These are phyloP conservation scores for Dromiciops gliroides DNA, from an alignment of 2,113 vertebrate species.

Conservation along the genomic window DNA sequence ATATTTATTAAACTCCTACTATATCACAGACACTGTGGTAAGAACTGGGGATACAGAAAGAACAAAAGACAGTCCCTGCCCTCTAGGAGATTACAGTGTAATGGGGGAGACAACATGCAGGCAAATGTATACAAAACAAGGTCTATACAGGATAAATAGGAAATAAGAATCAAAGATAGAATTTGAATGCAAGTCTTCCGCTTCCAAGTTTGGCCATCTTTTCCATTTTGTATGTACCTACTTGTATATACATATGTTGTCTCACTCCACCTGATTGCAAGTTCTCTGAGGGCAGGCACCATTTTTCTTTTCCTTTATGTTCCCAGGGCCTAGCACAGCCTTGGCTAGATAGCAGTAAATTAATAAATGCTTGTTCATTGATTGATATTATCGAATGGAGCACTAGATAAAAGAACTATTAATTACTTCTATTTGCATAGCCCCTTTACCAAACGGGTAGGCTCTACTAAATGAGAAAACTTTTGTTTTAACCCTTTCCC, in stretches of 20 bases:
- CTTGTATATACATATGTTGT: background rate
- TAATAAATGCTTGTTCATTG: background rate
- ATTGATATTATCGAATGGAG: background rate
- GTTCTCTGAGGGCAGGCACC: background rate
- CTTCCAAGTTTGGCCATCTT: background rate
- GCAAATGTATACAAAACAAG: background rate
- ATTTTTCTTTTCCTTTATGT: background rate
- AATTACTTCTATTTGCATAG: background rate
- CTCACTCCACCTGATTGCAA: background rate
- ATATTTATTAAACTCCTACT: background rate
- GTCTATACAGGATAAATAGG: background rate
- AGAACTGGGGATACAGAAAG: background rate
- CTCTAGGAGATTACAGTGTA: background rate
- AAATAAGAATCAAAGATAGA: background rate
- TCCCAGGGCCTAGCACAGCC: background rate
- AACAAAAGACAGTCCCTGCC: background rate
- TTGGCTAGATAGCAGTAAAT: background rate
- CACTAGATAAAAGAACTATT: background rate
- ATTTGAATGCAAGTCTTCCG: background rate
- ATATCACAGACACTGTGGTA: background rate
- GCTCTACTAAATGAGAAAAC: background rate
- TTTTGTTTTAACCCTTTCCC: background rate
- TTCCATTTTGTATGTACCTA: background rate
- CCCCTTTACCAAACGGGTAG: background rate
- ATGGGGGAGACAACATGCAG: background rate